Evolutionary conservation across 2,113 vertebrate species (phyloP), one percentile per base, ranked within the genome.

Genomic region (Channa argus): DNA sequence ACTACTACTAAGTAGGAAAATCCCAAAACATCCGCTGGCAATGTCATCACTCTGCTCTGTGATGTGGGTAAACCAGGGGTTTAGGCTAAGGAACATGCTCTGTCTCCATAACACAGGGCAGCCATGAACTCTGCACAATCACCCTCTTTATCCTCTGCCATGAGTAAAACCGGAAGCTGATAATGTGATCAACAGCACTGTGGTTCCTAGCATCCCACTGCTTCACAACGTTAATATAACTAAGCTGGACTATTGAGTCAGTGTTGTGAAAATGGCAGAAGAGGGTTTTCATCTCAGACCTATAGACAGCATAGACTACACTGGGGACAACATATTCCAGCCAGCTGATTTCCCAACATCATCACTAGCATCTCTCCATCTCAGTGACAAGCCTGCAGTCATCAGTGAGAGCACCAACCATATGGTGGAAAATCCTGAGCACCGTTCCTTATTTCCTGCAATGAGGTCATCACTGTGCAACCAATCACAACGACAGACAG

Each of bases 161-260:
- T 92, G 88, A 87, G 51, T 78, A n/a, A 66, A 55, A 76, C 80
- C 37, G 38, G 73, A 65, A 91, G 90, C 73, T 90, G 88, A 90
- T 90, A 88, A 38, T 91, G 88, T 86, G 77, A 89, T 73, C 79
- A 73, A 58, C 77, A 41, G 50, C 74, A 74, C 58, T 3, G 59
- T 60, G 84, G 62, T 49, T 71, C 52, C 55, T 24, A 55, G 63
- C 80, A 77, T 76, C 73, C 79, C 67, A 74, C 80, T 59, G 76
- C 73, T 75, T 82, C 71, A 77, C 41, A 69, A 56, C 52, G 69
- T 73, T 54, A 66, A 71, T 68, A 80, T 74, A 89, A 65, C 74
- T 67, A 47, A 76, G 76, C 72, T 15, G 72, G 81, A 79, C 79
- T 38, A 24, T 73, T 77, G 36, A 46, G 84, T 87, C 64, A 54